Evolutionary conservation across 2,888 invertebrate species (phyloP).

Genomic region (Biston stratarius): DNA sequence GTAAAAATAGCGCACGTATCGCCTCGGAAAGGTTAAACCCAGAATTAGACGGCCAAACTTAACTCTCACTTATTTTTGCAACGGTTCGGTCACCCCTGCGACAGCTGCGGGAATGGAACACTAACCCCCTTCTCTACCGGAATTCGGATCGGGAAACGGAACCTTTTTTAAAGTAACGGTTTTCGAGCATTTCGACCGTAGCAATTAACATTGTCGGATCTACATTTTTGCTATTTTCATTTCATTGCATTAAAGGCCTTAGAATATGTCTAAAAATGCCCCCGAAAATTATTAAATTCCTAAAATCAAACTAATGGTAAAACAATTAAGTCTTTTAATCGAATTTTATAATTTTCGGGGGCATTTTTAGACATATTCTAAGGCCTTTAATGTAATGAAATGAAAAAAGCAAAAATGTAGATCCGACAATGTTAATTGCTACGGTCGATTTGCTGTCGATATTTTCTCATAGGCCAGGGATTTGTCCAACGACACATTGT

Average conservation of each 20-base stretch:
- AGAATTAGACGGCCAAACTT: slow-evolving; percentile 81
- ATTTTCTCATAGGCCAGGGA: not conserved
- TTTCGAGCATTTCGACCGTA: not conserved
- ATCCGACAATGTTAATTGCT: no score
- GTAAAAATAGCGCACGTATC: slow-evolving; percentile 71
- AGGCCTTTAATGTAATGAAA: no score
- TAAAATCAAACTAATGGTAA: no score
- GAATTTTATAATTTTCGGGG: no score
- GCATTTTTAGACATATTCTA: no score
- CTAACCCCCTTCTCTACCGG: slow-evolving; percentile 27
- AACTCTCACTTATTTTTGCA: slow-evolving; percentile 78
- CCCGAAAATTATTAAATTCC: no score
- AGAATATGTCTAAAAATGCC: no score
- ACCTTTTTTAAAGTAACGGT: slow-evolving; percentile 6
- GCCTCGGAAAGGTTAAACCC: slow-evolving; percentile 78
- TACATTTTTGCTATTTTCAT: no score
- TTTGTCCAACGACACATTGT: not conserved
- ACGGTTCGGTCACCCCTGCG: slow-evolving; percentile 48
- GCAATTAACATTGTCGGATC: no score
- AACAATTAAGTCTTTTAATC: no score
- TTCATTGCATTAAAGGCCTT: no score
- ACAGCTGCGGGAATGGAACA: slow-evolving; percentile 25
- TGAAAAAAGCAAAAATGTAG: no score
- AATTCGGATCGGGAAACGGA: slow-evolving; percentile 9
- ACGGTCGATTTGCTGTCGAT: slow-evolving; percentile 8